Percentiles rank a stretch among this genome's conserved stretches.
Conservation (phyloP, 2,888 invertebrate species). For the Helleia helle region DNA sequence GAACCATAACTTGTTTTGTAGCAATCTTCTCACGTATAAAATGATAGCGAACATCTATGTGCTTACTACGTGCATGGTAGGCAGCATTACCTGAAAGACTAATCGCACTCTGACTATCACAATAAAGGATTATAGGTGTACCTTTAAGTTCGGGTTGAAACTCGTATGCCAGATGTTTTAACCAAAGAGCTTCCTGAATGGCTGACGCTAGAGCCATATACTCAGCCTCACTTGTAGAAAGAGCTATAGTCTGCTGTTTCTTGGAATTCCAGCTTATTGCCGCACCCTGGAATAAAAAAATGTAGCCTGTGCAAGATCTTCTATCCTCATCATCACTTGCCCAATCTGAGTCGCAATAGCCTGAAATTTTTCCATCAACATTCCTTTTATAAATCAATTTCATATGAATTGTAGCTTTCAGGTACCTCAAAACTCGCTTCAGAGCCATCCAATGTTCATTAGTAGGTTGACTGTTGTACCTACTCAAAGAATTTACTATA, state of each 20-base stretch:
- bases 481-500: too few species aligned
- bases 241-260: not conserved
- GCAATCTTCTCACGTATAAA: conserved; percentile 19
- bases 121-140: too few species aligned
- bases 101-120: conserved; percentile 11
- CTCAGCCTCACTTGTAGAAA: not conserved
- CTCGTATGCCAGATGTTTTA: conserved; percentile 16
- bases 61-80: conserved; percentile 23
- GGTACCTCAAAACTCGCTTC: conserved; percentile 13
- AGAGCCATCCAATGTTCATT: conserved; percentile 11
- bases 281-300: too few species aligned
- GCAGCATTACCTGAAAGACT: conserved; percentile 24
- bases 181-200: conserved; percentile 21
- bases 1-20: conserved; percentile 15
- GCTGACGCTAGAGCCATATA: too few species aligned
- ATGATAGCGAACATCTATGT: not conserved
- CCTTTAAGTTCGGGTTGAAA: conserved; percentile 17
- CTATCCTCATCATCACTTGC: conserved; percentile 18
- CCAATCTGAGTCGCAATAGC: conserved; percentile 27
- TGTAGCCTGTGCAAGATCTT: conserved; percentile 24
- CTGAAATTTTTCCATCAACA: conserved; percentile 9
- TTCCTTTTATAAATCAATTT: conserved; percentile 7
- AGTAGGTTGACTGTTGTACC: conserved; percentile 12
- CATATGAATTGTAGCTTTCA: conserved; percentile 2
- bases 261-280: conserved; percentile 22